Evolutionary conservation across 2,888 invertebrate species (phyloP).

Genomic region (Heliconius sara): DNA sequence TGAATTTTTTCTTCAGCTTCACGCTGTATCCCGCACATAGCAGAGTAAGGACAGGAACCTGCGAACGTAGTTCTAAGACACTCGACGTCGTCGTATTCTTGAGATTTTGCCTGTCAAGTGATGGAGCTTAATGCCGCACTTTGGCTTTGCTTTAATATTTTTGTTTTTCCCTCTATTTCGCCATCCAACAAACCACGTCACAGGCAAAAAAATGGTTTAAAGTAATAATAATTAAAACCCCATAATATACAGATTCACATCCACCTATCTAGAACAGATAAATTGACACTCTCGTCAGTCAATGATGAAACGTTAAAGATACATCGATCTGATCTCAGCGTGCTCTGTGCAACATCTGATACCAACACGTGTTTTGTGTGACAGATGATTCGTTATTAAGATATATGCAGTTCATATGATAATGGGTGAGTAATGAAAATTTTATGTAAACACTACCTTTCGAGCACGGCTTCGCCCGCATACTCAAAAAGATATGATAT

Average conservation of each 20-base stretch:
- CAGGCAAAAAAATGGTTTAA: neutral
- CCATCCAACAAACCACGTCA: too few relatives aligned
- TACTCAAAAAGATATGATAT: too few relatives aligned
- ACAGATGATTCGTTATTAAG: neutral
- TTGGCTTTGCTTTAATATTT: too few relatives aligned
- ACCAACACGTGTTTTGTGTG: neutral
- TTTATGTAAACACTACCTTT: neutral
- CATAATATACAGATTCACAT: neutral
- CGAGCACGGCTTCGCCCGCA: too few relatives aligned
- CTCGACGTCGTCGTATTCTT: too few relatives aligned
- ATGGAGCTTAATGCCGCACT: too few relatives aligned
- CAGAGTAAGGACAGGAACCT: too few relatives aligned
- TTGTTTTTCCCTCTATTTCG: too few relatives aligned
- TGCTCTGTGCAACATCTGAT: constrained; percentile 3
- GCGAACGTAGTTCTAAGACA: too few relatives aligned
- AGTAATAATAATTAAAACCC: neutral
- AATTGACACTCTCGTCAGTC: constrained; percentile 10
- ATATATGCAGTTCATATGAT: neutral
- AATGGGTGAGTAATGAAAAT: neutral
- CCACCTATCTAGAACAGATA: neutral
- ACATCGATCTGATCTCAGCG: constrained; percentile 14
- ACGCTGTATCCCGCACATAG: too few relatives aligned
- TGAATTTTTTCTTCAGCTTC: too few relatives aligned
- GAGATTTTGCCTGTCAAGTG: too few relatives aligned
- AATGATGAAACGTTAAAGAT: constrained; percentile 23